Conservation (phyloP, 2,888 invertebrate species). For the Xestobium rufovillosum region DNA sequence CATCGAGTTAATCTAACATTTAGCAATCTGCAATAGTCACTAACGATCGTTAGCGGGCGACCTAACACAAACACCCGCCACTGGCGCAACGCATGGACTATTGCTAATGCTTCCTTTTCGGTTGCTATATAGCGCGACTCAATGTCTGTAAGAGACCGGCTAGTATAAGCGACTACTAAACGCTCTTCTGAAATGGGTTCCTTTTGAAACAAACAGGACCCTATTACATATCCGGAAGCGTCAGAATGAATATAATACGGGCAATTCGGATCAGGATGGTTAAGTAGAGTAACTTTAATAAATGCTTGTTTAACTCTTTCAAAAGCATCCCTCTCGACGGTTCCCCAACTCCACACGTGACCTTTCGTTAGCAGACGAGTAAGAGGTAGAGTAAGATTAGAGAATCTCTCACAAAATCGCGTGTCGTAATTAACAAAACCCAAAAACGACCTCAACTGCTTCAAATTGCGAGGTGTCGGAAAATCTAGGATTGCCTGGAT, state of each 20-base stretch:
- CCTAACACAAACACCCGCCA: slow-evolving; percentile 17
- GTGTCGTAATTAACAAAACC: slow-evolving; percentile 12
- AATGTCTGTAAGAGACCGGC: slow-evolving; percentile 12
- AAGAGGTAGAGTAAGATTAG: not conserved
- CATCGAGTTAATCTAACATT: slow-evolving; percentile 15
- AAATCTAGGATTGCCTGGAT: slow-evolving; percentile 18
- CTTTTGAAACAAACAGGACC: slow-evolving; percentile 4
- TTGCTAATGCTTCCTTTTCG: slow-evolving; percentile 15
- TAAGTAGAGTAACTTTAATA: slow-evolving; percentile 7
- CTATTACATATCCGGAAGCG: slow-evolving; percentile 13
- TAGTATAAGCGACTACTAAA: slow-evolving; percentile 15
- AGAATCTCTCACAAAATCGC: slow-evolving; percentile 9
- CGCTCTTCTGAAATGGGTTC: slow-evolving; percentile 9
- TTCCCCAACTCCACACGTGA: slow-evolving; percentile 14
- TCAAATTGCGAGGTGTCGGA: slow-evolving; percentile 13
- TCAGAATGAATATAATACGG: slow-evolving; percentile 10
- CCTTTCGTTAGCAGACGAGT: slow-evolving; percentile 11
- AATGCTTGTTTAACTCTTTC: slow-evolving; percentile 10
- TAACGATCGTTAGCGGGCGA: slow-evolving; percentile 9
- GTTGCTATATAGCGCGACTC: slow-evolving; percentile 6
- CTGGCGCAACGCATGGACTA: slow-evolving; percentile 9
- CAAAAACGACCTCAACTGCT: slow-evolving; percentile 14
- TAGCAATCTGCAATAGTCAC: slow-evolving; percentile 16
- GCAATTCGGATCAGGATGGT: slow-evolving; percentile 13
- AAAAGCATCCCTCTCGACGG: slow-evolving; percentile 10